Conservation (phyloP, 1,140 invertebrate species). For the Platyura marginata region DNA sequence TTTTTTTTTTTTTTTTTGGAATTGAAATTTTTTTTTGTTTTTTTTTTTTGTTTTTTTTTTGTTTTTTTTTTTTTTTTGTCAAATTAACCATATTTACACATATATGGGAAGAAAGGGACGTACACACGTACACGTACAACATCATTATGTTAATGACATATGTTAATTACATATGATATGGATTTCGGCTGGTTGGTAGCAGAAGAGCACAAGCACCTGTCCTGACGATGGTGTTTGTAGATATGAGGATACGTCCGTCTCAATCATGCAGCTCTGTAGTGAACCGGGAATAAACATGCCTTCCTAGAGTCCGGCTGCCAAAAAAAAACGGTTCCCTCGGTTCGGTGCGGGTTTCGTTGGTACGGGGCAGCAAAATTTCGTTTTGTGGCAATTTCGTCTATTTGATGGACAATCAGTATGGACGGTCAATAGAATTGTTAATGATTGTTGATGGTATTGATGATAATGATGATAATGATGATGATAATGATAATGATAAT, state of each 20-base stretch:
- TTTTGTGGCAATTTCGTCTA: too few species aligned
- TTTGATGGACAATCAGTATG: too few species aligned
- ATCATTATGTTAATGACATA: slow-evolving; percentile 24
- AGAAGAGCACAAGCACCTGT: slow-evolving; percentile 38
- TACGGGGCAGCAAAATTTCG: too few species aligned
- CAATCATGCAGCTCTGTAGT: slow-evolving; percentile 64
- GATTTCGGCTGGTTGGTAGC: slow-evolving; percentile 19
- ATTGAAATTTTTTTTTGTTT: not conserved
- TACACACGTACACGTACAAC: slow-evolving; percentile 12
- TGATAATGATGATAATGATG: too few species aligned
- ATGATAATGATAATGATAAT: too few species aligned
- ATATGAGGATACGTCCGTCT: slow-evolving; percentile 64
- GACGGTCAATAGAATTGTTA: too few species aligned
- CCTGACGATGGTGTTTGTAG: slow-evolving; percentile 62
- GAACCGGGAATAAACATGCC: slow-evolving; percentile 10
- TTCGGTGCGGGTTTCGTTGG: too few species aligned
- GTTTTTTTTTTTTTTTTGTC: not conserved
- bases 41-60: not conserved
- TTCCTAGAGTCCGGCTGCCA: too few species aligned
- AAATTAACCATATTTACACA: not conserved
- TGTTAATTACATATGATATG: slow-evolving; percentile 30
- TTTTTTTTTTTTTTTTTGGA: too few species aligned
- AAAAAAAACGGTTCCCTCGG: too few species aligned
- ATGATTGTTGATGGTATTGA: too few species aligned
- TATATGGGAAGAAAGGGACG: slow-evolving; percentile 1